These are phyloP conservation scores for Lagria hirta DNA, from an alignment of 2,888 invertebrate genomes.

Conservation along the genomic window DNA sequence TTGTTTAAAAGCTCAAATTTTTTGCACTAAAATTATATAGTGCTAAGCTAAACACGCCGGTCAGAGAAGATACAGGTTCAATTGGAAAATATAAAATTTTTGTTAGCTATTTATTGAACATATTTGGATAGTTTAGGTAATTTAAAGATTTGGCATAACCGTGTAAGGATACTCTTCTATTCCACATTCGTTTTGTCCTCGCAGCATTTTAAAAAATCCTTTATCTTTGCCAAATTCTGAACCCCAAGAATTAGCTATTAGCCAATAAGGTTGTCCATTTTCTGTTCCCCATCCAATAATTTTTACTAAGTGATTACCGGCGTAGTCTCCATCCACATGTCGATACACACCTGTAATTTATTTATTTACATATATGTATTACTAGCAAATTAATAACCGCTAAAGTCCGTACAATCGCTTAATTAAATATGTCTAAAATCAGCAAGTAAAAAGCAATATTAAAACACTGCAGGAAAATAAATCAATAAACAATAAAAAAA, in stretches of 20 bases:
- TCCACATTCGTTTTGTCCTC: constrained; percentile 77
- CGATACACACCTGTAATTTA: constrained; percentile 64
- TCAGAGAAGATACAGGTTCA: too few species aligned
- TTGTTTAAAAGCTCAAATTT: too few species aligned
- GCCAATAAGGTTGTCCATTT: constrained; percentile 75
- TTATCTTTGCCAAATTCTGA: constrained; percentile 88
- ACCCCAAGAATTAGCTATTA: constrained; percentile 92
- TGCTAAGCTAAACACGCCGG: too few species aligned
- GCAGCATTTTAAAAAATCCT: constrained; percentile 84
- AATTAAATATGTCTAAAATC: too few species aligned
- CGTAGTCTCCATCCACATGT: constrained; percentile 67
- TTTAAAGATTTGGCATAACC: constrained; percentile 8
- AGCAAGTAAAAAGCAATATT: neutral
- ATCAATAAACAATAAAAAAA: too few species aligned
- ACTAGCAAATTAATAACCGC: neutral
- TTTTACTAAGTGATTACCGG: constrained; percentile 86
- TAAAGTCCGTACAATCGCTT: constrained; percentile 3
- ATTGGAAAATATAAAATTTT: too few species aligned
- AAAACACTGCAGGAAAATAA: too few species aligned
- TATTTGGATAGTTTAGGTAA: too few species aligned
- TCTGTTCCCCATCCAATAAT: constrained; percentile 88
- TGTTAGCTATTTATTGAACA: too few species aligned
- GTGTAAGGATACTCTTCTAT: constrained; percentile 69
- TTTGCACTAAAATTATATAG: too few species aligned
- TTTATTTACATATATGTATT: neutral